phyloP scores from a whole-genome alignment of 2,888 invertebrate species.

The Diarsia dahlii region DNA sequence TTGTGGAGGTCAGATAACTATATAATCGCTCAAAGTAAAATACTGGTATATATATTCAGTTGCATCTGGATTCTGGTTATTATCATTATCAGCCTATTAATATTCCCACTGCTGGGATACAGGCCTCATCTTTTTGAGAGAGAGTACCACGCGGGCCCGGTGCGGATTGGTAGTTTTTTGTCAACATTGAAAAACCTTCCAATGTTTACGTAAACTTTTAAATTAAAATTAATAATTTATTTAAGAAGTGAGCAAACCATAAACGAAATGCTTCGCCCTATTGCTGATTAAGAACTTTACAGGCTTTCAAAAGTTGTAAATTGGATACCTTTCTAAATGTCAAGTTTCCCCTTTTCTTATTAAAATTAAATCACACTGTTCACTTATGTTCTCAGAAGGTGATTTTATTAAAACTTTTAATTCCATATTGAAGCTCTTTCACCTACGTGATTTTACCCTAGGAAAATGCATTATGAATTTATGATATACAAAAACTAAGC shows the following conservation, averaged over 20 bases:
- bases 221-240: not conserved
- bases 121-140: too few relatives aligned
- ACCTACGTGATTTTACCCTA: not conserved
- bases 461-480: not conserved
- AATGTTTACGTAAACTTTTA: not conserved
- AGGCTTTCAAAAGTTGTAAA: conserved; percentile 15
- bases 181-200: too few relatives aligned
- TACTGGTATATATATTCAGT: too few relatives aligned
- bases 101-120: too few relatives aligned
- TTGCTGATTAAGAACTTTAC: not conserved
- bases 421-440: not conserved
- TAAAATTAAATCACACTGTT: conserved; percentile 3
- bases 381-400: not conserved
- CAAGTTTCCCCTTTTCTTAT: conserved; percentile 9
- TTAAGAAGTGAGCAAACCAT: not conserved
- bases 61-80: too few relatives aligned
- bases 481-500: not conserved
- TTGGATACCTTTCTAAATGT: not conserved
- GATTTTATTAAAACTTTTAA: not conserved
- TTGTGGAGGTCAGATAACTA: too few relatives aligned
- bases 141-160: too few relatives aligned
- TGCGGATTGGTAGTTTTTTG: too few relatives aligned
- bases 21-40: too few relatives aligned
- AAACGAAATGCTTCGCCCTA: not conserved
- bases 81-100: too few relatives aligned